Evolutionary conservation across 1,140 invertebrate species (phyloP).

Genomic region (Neodiprion virginianus): DNA sequence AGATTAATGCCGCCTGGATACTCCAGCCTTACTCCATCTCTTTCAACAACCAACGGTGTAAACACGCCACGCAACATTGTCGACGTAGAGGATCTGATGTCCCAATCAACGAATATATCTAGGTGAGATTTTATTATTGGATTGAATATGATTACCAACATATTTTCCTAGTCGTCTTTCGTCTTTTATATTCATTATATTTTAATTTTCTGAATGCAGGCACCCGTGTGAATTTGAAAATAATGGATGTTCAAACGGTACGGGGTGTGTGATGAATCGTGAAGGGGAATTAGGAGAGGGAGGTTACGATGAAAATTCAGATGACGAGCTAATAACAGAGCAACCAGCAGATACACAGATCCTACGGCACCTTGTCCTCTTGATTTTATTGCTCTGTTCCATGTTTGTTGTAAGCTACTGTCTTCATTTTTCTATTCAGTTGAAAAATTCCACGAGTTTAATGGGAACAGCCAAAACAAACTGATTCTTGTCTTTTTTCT

Average conservation of each 20-base stretch:
- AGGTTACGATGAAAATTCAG: conserved; percentile 36
- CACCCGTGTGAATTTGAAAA: conserved; percentile 16
- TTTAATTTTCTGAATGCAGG: conserved; percentile 25
- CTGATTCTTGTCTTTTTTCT: conserved; percentile 33
- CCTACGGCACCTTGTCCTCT: conserved; percentile 81
- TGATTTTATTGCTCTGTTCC: conserved; percentile 80
- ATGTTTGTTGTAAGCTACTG: conserved; percentile 83
- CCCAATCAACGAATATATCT: conserved; percentile 33
- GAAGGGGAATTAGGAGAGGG: conserved; percentile 43
- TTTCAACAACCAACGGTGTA: conserved; percentile 44
- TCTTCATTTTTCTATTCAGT: conserved; percentile 15
- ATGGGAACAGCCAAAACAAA: not conserved
- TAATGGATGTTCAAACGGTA: conserved; percentile 46
- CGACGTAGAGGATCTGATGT: conserved; percentile 78
- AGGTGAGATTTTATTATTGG: conserved; percentile 30
- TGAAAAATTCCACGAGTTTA: not conserved
- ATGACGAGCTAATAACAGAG: conserved; percentile 52
- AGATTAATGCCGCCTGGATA: conserved; percentile 52
- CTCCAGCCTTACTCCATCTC: conserved; percentile 45
- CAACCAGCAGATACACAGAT: conserved; percentile 72
- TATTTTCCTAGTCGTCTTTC: no score
- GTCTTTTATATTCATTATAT: not conserved
- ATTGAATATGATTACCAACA: not conserved
- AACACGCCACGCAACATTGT: conserved; percentile 59
- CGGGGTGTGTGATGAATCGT: conserved; percentile 35